phyloP scores from a whole-genome alignment of 1,140 invertebrate species.

The Heliconius nattereri region DNA sequence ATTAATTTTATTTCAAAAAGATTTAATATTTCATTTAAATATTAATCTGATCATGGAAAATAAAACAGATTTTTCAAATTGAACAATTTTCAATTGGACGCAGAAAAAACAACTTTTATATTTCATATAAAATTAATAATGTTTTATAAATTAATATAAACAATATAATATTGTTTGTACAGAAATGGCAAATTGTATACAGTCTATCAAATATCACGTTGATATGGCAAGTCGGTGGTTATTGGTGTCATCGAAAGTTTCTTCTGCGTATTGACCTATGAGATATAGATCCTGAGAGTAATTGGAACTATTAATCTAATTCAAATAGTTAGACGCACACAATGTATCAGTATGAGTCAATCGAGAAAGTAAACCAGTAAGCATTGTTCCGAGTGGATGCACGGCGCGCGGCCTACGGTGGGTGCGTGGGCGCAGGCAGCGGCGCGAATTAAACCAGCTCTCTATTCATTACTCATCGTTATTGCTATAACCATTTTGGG shows the following conservation, averaged over 20 bases:
- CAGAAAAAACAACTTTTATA: too few species aligned
- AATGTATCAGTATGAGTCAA: constrained; percentile 78
- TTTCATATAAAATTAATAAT: too few species aligned
- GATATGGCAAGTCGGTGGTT: background rate
- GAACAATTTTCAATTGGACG: too few species aligned
- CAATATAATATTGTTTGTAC: too few species aligned
- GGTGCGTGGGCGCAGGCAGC: constrained; percentile 70
- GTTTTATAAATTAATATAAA: too few species aligned
- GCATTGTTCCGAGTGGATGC: constrained; percentile 78
- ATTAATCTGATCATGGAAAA: too few species aligned
- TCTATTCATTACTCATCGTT: constrained; percentile 80
- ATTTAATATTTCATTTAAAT: too few species aligned
- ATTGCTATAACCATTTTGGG: constrained; percentile 74
- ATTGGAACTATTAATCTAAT: constrained; percentile 72
- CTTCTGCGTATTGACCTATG: constrained; percentile 33
- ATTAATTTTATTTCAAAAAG: too few species aligned
- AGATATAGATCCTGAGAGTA: constrained; percentile 38
- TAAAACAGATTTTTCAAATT: too few species aligned
- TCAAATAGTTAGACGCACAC: constrained; percentile 68
- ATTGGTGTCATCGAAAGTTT: constrained; percentile 41
- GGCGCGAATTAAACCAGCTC: constrained; percentile 76
- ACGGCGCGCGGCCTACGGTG: constrained; percentile 51
- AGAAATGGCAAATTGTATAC: background rate
- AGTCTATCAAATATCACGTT: background rate
- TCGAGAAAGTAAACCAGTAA: constrained; percentile 79